These are phyloP conservation scores for cattle (Bos taurus) DNA, from an alignment of 2,113 vertebrate genomes.

Conservation along the genomic window ARS-UCD2.0 NC_037334.1:70442501-70443000, in stretches of 20 bases:
- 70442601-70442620: too few species aligned
- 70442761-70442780: background rate
- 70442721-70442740: background rate
- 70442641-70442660: too few species aligned
- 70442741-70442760: background rate
- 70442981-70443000: background rate
- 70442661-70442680: too few species aligned
- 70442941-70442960: background rate
- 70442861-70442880: background rate
- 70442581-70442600: too few species aligned
- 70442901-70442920: background rate
- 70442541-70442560: too few species aligned
- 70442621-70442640: too few species aligned
- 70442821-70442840: background rate
- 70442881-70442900: background rate
- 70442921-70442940: background rate
- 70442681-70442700: background rate
- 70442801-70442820: background rate
- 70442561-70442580: too few species aligned
- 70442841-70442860: background rate
- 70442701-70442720: background rate
- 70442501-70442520: too few species aligned
- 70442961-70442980: background rate
- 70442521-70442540: too few species aligned
- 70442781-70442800: background rate